A percentile compares a stretch with the other conserved stretches of the same genome.
phyloP scores from a whole-genome alignment of 2,797 vertebrate genomes.

The Scolopax rusticola region DNA sequence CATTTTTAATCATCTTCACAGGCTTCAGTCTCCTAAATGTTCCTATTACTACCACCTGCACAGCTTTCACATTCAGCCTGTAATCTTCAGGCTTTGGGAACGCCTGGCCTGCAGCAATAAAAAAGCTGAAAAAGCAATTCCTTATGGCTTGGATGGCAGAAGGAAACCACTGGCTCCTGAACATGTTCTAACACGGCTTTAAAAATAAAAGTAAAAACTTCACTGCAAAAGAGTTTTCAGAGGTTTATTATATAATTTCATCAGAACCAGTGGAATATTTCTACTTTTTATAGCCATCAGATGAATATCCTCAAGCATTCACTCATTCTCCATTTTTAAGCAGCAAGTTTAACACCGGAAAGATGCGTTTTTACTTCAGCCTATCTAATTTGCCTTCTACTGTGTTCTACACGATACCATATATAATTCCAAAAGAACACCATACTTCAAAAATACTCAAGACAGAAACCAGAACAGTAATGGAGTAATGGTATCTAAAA shows the following conservation, averaged over 20 bases:
- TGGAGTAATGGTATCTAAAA: background rate
- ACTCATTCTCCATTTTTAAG: background rate
- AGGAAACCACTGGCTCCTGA: background rate
- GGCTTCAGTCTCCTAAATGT: background rate
- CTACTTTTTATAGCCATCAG: background rate
- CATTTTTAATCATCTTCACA: background rate
- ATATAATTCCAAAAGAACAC: background rate
- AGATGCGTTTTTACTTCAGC: background rate
- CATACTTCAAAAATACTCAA: background rate
- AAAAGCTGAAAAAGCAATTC: background rate
- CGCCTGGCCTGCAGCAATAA: background rate
- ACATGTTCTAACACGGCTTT: background rate
- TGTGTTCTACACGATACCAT: rapidly evolving
- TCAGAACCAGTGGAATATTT: background rate
- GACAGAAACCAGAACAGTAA: background rate
- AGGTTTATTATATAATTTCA: background rate
- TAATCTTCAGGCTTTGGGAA: background rate
- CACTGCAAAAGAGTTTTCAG: background rate
- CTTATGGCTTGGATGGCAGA: background rate
- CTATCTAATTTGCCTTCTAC: background rate
- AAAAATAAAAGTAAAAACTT: background rate
- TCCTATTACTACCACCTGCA: background rate
- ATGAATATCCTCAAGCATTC: background rate
- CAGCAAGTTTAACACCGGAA: background rate
- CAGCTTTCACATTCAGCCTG: background rate